Percentiles rank a stretch among this genome's conserved stretches.
phyloP scores from a whole-genome alignment of 2,797 vertebrate species.

The Sebastes diploproa region DNA sequence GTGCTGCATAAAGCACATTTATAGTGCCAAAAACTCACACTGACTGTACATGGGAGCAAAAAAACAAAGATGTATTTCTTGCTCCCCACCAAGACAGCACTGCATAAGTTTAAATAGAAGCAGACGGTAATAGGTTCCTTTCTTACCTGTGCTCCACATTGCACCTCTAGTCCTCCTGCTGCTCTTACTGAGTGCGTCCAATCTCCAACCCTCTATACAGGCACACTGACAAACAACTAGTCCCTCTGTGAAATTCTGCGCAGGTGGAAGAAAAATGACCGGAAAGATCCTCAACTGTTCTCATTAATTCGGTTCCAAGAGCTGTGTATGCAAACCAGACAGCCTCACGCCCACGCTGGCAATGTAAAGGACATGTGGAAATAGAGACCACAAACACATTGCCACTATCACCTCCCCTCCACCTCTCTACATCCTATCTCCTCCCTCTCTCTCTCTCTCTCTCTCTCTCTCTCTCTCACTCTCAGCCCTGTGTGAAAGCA shows the following conservation, averaged over 20 bases:
- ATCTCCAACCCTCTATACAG: slow-evolving; percentile 19
- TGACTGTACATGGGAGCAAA: not conserved
- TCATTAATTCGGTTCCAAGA: slow-evolving; percentile 38
- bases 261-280: slow-evolving; percentile 4
- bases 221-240: slow-evolving; percentile 32
- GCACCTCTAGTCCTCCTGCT: slow-evolving; percentile 45
- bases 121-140: slow-evolving; percentile 5
- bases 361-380: slow-evolving; percentile 52
- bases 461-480: slow-evolving; percentile 42
- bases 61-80: not conserved
- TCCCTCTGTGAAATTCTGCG: slow-evolving; percentile 48
- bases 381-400: slow-evolving; percentile 49
- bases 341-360: slow-evolving; percentile 24
- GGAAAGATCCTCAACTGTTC: slow-evolving; percentile 29
- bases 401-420: slow-evolving; percentile 52
- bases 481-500: slow-evolving; percentile 74
- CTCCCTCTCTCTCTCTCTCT: slow-evolving; percentile 44
- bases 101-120: not conserved
- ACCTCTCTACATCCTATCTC: slow-evolving; percentile 49
- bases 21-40: not conserved
- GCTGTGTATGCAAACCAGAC: slow-evolving; percentile 21
- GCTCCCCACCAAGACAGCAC: not conserved
- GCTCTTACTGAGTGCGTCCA: slow-evolving; percentile 31
- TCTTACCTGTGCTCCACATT: slow-evolving; percentile 86
- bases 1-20: not conserved